A percentile compares a stretch with the other conserved stretches of the same genome.
phyloP scores from a whole-genome alignment of 2,888 invertebrate species.

The Synanthedon formicaeformis region DNA sequence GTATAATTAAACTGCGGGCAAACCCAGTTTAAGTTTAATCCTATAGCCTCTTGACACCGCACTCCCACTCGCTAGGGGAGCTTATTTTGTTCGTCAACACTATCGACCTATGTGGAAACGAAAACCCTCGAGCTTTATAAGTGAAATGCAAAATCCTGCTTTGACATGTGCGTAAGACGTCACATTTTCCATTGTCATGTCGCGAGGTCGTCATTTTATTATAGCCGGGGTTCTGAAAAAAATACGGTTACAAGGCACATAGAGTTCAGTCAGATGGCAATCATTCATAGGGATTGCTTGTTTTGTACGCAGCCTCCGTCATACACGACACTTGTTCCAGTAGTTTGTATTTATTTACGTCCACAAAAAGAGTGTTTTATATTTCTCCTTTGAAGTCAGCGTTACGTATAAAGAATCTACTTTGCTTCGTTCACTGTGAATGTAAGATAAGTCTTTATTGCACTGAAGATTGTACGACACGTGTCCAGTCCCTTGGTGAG shows the following conservation, averaged over 20 bases:
- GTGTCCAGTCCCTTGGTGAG: conserved; percentile 38
- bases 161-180: conserved; percentile 32
- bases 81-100: conserved; percentile 69
- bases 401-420: too few relatives aligned
- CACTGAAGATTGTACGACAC: too few relatives aligned
- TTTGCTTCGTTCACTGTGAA: too few relatives aligned
- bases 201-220: conserved; percentile 26
- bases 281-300: conserved; percentile 55
- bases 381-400: conserved; percentile 13
- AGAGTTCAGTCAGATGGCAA: conserved; percentile 48
- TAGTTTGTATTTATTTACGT: conserved; percentile 46
- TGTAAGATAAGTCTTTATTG: too few relatives aligned
- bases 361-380: conserved; percentile 26
- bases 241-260: conserved; percentile 38
- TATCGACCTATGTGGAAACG: conserved; percentile 61
- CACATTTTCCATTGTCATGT: conserved; percentile 35
- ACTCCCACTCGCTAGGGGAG: conserved; percentile 52
- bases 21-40: conserved; percentile 69
- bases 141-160: conserved; percentile 45
- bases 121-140: conserved; percentile 40
- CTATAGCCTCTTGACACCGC: conserved; percentile 69
- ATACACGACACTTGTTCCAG: conserved; percentile 38
- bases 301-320: conserved; percentile 46
- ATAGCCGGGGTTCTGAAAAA: conserved; percentile 34
- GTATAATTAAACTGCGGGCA: conserved; percentile 67